Evolutionary conservation across 2,888 invertebrate genomes (phyloP), one percentile per base, ranked within the genome.

Genomic region (Agrotis exclamationis): DNA sequence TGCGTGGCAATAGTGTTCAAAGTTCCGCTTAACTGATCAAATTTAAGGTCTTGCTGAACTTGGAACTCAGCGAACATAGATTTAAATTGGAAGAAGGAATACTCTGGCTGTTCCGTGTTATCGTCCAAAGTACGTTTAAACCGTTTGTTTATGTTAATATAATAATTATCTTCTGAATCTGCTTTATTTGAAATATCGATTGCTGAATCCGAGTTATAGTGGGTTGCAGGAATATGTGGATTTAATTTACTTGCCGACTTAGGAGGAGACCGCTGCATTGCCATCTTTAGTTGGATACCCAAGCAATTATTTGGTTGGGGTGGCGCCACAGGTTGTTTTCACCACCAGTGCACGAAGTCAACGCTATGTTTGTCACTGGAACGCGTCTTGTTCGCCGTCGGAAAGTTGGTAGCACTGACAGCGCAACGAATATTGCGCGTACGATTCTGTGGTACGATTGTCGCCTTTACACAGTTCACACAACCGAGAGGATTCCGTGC

Each of bases 331-430:
- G n/a, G 56, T 56, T 5, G 33, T 28, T 14, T 53, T 53, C 24
- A 53, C 24, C 3, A 20, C 9, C 6, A 18, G 24, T 24, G 24
- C 16, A 18, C 24, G 6, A 11, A 2, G 14, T 51, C 51, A n/a
- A n/a, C n/a, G n/a, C n/a, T n/a, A 47, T 18, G 20, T 20, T 50
- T 14, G 51, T 53, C 22, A 6, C 51, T 53, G 51, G 51, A 53
- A 53, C 51, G 51, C 51, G 14, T 5, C 2, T 14, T 24, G 3
- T 53, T 22, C 22, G 22, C 14, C 14, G 24, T 53, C 16, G 51
- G 51, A 53, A 53, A 14, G 51, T 51, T 51, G 51, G 51, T 51
- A 51, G 51, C 22, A 53, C 51, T 24, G 51, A 53, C 51, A 24
- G n/a, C n/a, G n/a, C n/a, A n/a, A 22, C 6, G 14, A 14, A 24